A percentile compares a stretch with the other conserved stretches of the same genome.
These are phyloP conservation scores for Apteryx owenii DNA, from an alignment of 2,113 vertebrate genomes.

Conservation along the genomic window DNA sequence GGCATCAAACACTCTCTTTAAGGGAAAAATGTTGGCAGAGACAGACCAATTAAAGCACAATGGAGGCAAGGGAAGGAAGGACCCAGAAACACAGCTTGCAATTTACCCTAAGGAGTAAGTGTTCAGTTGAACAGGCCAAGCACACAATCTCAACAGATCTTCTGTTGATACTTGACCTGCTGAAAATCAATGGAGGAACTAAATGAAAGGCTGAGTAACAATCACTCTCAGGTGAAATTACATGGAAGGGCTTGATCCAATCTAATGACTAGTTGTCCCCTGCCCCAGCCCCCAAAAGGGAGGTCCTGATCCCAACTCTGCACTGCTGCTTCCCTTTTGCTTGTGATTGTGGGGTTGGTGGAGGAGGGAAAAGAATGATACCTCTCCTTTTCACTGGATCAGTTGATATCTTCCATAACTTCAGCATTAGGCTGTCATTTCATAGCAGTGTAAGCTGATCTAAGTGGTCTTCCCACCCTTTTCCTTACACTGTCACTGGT, in stretches of 20 bases:
- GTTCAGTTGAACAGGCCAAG: neutral
- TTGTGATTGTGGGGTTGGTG: neutral
- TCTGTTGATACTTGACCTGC: neutral
- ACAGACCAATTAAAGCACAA: neutral
- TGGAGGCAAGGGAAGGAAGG: neutral
- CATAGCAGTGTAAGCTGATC: neutral
- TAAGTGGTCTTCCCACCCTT: neutral
- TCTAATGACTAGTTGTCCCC: neutral
- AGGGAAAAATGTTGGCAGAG: neutral
- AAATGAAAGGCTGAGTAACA: neutral
- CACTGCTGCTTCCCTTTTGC: neutral
- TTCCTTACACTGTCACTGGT: neutral
- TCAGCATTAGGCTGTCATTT: neutral
- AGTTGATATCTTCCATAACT: neutral
- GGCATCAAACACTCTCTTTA: neutral
- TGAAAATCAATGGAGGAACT: neutral
- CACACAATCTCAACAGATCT: neutral
- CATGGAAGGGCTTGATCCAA: neutral
- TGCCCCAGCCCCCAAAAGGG: neutral
- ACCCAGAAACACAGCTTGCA: neutral
- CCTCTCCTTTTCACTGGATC: neutral
- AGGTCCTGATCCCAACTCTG: neutral
- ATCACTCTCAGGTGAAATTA: neutral
- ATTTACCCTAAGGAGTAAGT: neutral
- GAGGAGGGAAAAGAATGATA: neutral